phyloP scores from a whole-genome alignment of 2,113 vertebrate genomes.

The Syngnathus typhle region DNA sequence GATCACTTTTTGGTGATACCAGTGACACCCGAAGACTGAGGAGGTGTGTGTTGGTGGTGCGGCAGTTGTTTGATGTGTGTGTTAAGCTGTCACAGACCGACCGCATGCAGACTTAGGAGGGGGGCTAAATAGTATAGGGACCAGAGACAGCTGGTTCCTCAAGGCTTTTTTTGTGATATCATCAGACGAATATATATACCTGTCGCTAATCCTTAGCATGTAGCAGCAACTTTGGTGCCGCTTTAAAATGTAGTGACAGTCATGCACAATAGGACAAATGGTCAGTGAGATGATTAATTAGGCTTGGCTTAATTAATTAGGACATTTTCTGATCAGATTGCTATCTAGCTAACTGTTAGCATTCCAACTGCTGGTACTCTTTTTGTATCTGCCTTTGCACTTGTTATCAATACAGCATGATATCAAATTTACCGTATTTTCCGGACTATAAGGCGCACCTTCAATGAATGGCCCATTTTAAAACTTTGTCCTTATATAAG shows the following conservation, averaged over 20 bases:
- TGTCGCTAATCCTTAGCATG: no score
- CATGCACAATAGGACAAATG: no score
- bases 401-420: no score
- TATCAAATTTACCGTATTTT: no score
- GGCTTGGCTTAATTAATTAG: background rate
- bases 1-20: constrained; percentile 29
- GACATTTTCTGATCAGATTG: background rate
- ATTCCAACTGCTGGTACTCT: no score
- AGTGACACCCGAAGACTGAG: constrained; percentile 4
- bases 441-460: no score
- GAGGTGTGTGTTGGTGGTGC: constrained; percentile 37
- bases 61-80: constrained; percentile 57
- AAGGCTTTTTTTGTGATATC: constrained; percentile 24
- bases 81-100: constrained; percentile 48
- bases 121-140: background rate
- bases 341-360: no score
- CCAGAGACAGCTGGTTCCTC: constrained; percentile 51
- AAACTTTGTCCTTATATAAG: no score
- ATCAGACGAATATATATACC: background rate
- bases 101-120: constrained; percentile 34
- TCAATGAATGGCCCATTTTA: no score
- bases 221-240: no score
- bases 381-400: no score
- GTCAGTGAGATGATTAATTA: background rate
- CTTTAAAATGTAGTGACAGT: no score